phyloP scores from a whole-genome alignment of 2,797 vertebrate species.

The Sandelia bainsii region DNA sequence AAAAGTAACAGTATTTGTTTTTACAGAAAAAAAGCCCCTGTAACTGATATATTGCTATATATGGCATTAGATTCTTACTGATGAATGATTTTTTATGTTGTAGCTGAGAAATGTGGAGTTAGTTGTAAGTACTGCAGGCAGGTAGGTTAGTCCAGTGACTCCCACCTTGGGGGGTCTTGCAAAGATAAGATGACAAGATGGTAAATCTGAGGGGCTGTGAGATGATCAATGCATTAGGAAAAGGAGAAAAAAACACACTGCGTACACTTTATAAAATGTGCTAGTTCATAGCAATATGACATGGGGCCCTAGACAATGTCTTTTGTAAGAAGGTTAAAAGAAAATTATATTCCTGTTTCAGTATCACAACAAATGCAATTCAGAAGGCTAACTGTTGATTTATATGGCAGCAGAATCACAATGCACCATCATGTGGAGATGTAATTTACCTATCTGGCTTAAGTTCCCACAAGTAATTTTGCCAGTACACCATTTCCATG shows the following conservation, averaged over 20 bases:
- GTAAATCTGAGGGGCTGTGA: neutral
- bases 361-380: neutral
- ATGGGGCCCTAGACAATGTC: neutral
- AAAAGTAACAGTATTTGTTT: no score
- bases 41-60: neutral
- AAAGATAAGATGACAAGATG: neutral
- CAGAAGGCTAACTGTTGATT: slow-evolving; percentile 20
- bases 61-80: neutral
- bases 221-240: slow-evolving; percentile 6
- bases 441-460: slow-evolving; percentile 59
- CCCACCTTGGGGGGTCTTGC: neutral
- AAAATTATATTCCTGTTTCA: slow-evolving; percentile 9
- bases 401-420: slow-evolving; percentile 16
- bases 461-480: slow-evolving; percentile 54
- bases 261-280: no score
- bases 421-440: slow-evolving; percentile 59
- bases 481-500: slow-evolving; percentile 56
- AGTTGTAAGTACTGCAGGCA: neutral
- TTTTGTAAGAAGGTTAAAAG: neutral
- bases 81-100: neutral
- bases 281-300: no score
- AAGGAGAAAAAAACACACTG: neutral
- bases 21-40: no score
- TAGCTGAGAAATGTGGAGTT: neutral
- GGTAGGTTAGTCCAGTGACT: neutral